Conservation (phyloP, 2,113 vertebrate species). For the Cyphomyrus plagiostoma region DNA sequence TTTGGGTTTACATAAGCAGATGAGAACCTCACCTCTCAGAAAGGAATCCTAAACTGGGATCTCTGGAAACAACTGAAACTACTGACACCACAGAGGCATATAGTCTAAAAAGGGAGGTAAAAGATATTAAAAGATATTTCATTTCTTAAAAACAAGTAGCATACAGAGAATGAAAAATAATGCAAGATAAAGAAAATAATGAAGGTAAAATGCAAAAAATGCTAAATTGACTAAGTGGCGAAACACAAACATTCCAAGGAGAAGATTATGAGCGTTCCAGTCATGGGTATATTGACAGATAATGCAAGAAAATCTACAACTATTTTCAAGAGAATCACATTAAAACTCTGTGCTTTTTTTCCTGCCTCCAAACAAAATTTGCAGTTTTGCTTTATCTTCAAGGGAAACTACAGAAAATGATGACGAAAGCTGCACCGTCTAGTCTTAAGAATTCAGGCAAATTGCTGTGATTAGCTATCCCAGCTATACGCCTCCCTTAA, state of each 20-base stretch:
- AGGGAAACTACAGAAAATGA: slow-evolving; percentile 21
- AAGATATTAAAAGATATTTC: background rate
- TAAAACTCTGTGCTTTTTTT: slow-evolving; percentile 44
- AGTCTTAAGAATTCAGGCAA: slow-evolving; percentile 25
- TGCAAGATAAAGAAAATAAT: background rate
- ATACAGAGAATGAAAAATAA: background rate
- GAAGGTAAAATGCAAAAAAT: background rate
- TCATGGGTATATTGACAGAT: slow-evolving; percentile 64
- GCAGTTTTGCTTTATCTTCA: slow-evolving; percentile 21
- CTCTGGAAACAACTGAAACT: background rate
- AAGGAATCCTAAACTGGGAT: background rate
- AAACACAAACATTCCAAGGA: slow-evolving; percentile 30
- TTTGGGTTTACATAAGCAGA: background rate
- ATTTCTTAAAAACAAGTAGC: background rate
- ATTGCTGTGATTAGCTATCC: slow-evolving; percentile 53
- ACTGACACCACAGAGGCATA: background rate
- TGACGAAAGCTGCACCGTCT: background rate
- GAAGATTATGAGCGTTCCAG: slow-evolving; percentile 45
- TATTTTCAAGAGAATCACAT: slow-evolving; percentile 61
- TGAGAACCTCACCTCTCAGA: background rate
- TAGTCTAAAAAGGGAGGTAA: background rate
- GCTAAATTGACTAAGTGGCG: slow-evolving; percentile 25
- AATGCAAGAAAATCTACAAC: slow-evolving; percentile 48
- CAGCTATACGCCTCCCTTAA: slow-evolving; percentile 40
- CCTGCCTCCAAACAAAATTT: slow-evolving; percentile 28